These are phyloP conservation scores for Leiothrix lutea DNA, from an alignment of 2,113 vertebrate genomes.

Conservation along the genomic window DNA sequence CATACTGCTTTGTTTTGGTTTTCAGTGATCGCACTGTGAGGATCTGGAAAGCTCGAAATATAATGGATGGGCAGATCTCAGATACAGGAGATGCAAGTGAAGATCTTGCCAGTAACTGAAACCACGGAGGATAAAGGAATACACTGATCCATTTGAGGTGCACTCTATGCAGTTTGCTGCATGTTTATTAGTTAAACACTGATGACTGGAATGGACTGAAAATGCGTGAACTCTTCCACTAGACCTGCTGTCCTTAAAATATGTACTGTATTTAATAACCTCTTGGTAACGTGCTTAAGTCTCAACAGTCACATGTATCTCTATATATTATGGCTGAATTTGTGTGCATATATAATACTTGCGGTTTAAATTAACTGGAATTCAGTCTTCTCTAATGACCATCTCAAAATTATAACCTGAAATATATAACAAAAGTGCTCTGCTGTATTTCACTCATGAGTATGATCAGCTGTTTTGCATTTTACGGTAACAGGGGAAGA, in stretches of 20 bases:
- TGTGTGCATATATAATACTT: slow-evolving; percentile 55
- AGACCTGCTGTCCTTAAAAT: slow-evolving; percentile 66
- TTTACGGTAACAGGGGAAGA: slow-evolving; percentile 3
- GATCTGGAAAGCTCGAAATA: slow-evolving; percentile 89
- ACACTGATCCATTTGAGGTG: slow-evolving; percentile 20
- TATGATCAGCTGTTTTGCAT: slow-evolving; percentile 16
- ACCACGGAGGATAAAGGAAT: background rate
- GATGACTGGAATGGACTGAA: slow-evolving; percentile 55
- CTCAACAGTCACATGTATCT: slow-evolving; percentile 18
- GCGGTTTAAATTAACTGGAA: slow-evolving; percentile 58
- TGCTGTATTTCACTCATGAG: slow-evolving; percentile 38
- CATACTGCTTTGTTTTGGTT: background rate
- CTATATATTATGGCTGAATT: slow-evolving; percentile 50
- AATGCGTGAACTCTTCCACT: slow-evolving; percentile 56
- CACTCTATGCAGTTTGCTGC: slow-evolving; percentile 59
- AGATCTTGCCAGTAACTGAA: slow-evolving; percentile 80
- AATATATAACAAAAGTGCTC: slow-evolving; percentile 14
- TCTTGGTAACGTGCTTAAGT: slow-evolving; percentile 57
- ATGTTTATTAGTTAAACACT: slow-evolving; percentile 52
- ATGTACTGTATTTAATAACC: slow-evolving; percentile 52
- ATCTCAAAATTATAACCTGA: slow-evolving; percentile 21
- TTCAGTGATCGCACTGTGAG: slow-evolving; percentile 93
- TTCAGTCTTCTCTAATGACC: slow-evolving; percentile 28
- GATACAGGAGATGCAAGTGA: slow-evolving; percentile 79
- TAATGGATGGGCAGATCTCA: slow-evolving; percentile 83